Evolutionary conservation across 1,140 invertebrate species (phyloP), one percentile per base, ranked within the genome.

Genomic region (Drosophila lacteicornis): DNA sequence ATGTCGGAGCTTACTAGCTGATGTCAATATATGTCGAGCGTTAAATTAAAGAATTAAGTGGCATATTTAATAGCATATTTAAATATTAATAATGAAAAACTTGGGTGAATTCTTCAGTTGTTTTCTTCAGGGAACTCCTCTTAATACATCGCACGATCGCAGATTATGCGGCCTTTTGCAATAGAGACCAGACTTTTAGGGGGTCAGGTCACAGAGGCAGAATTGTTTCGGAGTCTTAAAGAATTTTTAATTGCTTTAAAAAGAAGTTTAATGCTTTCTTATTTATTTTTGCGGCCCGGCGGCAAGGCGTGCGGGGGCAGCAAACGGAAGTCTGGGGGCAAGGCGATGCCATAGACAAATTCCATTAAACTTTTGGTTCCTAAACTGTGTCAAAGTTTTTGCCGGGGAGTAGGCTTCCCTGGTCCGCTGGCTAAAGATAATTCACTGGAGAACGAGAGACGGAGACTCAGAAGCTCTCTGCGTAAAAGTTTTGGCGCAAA

Each of bases 191-290:
- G 65, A 56, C 42, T 79, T 68, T 59, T 40, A 60, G 78, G 56
- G 53, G 22, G 33, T 27, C 46, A 42, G 51, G 55, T 51, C 42
- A 36, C 36, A 53, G 56, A 45, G 53, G 45, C 33, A 71, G 22
- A 59, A 58, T 61, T 71, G 67, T 60, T 59, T 38, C 53, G 75
- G 51, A 78, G 84, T 85, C 82, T 88, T 88, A 90, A 90, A 85
- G 86, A 90, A 90, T 85, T 90, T 88, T 88, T 88, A 88, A 88
- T 88, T 88, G 85, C 85, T 88, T 88, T 80, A 88, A 88, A 88
- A 88, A 88, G 81, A 90, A 88, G 85, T 82, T 90, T 82, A 88
- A 88, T 88, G 81, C 85, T 85, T 82, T 90, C 90, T 85, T 88
- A 88, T 90, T 88, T 88, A 90, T 88, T 82, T 84, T 90, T 74